Conservation (phyloP, 1,140 invertebrate species). For the Heterodera carotae region DNA sequence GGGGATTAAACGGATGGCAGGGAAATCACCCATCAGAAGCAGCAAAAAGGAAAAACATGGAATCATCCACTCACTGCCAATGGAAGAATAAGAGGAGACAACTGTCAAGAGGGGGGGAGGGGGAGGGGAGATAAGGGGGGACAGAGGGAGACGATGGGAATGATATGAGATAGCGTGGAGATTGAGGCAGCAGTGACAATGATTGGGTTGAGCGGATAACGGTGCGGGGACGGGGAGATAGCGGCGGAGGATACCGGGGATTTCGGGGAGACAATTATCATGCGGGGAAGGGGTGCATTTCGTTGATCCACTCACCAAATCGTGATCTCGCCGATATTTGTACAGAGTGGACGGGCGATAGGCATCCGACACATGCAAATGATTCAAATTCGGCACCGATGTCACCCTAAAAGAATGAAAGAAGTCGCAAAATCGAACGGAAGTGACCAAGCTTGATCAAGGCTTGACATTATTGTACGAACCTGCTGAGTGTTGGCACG, state of each 20-base stretch:
- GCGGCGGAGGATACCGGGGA: too few relatives aligned
- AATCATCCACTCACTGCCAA: neutral
- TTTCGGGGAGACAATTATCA: too few relatives aligned
- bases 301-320: conserved; percentile 47
- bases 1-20: neutral
- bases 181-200: too few relatives aligned
- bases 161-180: too few relatives aligned
- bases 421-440: too few relatives aligned
- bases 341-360: conserved; percentile 58
- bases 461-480: too few relatives aligned
- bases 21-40: neutral
- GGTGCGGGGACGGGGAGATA: too few relatives aligned
- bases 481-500: conserved; percentile 46
- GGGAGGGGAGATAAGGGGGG: too few relatives aligned
- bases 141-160: too few relatives aligned
- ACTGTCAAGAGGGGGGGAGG: neutral
- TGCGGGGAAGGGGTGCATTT: too few relatives aligned
- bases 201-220: too few relatives aligned
- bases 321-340: conserved; percentile 53
- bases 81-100: neutral
- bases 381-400: conserved; percentile 60
- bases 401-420: conserved; percentile 51
- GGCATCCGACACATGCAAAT: conserved; percentile 46
- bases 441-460: too few relatives aligned
- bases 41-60: neutral